Conservation (phyloP, 2,113 vertebrate genomes). For the human (Homo sapiens) region DNA sequence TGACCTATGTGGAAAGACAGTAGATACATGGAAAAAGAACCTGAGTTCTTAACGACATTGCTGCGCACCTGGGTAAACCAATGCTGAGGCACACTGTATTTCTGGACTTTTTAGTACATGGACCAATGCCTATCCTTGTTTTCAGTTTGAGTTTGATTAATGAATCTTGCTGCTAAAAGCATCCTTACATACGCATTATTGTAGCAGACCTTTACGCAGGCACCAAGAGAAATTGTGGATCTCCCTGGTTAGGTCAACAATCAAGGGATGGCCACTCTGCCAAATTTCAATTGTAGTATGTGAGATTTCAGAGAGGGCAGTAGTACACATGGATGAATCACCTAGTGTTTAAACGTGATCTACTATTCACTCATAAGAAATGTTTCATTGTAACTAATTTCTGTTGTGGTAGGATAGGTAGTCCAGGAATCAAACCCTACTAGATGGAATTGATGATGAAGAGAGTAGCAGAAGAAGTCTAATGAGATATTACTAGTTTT, state of each 20-base stretch:
- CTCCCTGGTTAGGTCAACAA: neutral
- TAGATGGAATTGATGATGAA: neutral
- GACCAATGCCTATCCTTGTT: neutral
- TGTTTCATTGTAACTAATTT: conserved; percentile 1
- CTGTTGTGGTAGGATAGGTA: neutral
- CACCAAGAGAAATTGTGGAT: neutral
- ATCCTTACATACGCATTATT: neutral
- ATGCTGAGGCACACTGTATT: neutral
- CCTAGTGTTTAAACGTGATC: neutral
- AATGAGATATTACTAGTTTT: neutral
- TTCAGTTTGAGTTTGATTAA: neutral
- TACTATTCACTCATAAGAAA: neutral
- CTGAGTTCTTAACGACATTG: neutral
- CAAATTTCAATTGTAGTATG: neutral
- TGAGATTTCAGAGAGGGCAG: neutral
- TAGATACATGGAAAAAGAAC: neutral
- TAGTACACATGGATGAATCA: neutral
- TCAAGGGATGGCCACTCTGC: neutral
- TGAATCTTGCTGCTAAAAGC: neutral
- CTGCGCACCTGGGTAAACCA: neutral
- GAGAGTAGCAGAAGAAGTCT: neutral
- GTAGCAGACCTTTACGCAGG: neutral
- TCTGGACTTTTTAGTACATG: neutral
- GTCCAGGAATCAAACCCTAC: neutral
- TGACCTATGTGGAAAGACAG: neutral